Evolutionary conservation across 1,140 invertebrate genomes (phyloP).

Genomic region (Cephus cinctus): DNA sequence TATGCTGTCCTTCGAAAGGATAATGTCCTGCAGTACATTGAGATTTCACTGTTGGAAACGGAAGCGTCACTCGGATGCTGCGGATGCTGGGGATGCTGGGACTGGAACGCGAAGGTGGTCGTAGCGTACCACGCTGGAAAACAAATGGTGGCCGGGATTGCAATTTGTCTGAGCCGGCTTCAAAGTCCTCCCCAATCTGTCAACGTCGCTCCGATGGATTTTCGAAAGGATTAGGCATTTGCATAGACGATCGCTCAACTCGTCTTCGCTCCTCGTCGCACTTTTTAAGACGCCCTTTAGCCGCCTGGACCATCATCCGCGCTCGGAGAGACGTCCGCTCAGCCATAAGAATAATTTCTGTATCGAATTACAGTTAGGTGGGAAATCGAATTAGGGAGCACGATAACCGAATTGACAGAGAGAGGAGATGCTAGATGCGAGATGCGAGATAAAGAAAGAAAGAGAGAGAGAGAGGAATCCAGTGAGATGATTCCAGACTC

Average conservation of each 20-base stretch:
- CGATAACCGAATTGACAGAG: slow-evolving; percentile 1
- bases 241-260: slow-evolving; percentile 53
- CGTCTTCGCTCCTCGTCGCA: slow-evolving; percentile 22
- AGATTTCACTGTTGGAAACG: no score
- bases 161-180: slow-evolving; percentile 39
- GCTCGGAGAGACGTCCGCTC: no score
- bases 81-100: no score
- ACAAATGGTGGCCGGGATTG: slow-evolving; percentile 40
- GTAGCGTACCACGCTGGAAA: slow-evolving; percentile 21
- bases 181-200: slow-evolving; percentile 40
- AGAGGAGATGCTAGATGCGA: neutral
- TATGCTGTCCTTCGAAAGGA: no score
- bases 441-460: neutral
- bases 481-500: no score
- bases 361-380: slow-evolving; percentile 18
- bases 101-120: no score
- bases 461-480: no score
- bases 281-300: slow-evolving; percentile 15
- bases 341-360: no score
- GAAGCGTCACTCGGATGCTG: no score
- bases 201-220: slow-evolving; percentile 48
- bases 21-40: no score
- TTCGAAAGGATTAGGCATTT: slow-evolving; percentile 52
- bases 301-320: no score
- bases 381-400: neutral